These are phyloP conservation scores for Carassius auratus DNA, from an alignment of 2,113 vertebrate genomes.

Conservation along the genomic window DNA sequence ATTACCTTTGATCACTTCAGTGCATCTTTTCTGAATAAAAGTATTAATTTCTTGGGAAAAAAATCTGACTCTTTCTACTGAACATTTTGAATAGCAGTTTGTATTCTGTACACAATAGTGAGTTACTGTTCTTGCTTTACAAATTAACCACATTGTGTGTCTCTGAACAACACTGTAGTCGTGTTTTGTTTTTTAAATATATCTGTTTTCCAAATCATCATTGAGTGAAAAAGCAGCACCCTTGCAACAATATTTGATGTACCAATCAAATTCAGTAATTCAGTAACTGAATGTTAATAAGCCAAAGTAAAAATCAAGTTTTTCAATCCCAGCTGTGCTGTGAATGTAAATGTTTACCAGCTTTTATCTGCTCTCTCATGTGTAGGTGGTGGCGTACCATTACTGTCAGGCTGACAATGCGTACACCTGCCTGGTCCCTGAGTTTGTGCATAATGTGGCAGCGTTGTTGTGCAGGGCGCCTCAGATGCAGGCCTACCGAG, in stretches of 20 bases:
- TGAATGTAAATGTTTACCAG: not conserved
- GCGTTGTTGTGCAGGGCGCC: constrained; percentile 85
- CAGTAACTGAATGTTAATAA: not conserved
- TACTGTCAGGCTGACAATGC: constrained; percentile 90
- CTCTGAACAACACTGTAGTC: too few species aligned
- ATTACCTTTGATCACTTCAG: not conserved
- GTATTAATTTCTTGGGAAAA: not conserved
- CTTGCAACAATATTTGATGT: not conserved
- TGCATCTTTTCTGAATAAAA: not conserved
- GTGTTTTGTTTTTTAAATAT: not conserved
- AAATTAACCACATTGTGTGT: too few species aligned
- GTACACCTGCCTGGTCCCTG: constrained; percentile 69
- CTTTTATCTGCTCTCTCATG: not conserved
- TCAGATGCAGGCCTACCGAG: constrained; percentile 81
- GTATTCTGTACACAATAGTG: not conserved
- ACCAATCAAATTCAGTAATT: not conserved
- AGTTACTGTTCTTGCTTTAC: not conserved
- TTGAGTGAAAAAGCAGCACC: not conserved
- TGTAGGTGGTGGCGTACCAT: constrained; percentile 76
- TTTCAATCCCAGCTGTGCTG: not conserved
- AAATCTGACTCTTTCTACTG: not conserved
- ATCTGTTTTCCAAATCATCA: not conserved
- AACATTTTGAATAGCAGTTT: not conserved
- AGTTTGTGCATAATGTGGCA: constrained; percentile 88
- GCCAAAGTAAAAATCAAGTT: not conserved